These are phyloP conservation scores for Aleiodes testaceus DNA, from an alignment of 2,888 invertebrate species.

Conservation along the genomic window DNA sequence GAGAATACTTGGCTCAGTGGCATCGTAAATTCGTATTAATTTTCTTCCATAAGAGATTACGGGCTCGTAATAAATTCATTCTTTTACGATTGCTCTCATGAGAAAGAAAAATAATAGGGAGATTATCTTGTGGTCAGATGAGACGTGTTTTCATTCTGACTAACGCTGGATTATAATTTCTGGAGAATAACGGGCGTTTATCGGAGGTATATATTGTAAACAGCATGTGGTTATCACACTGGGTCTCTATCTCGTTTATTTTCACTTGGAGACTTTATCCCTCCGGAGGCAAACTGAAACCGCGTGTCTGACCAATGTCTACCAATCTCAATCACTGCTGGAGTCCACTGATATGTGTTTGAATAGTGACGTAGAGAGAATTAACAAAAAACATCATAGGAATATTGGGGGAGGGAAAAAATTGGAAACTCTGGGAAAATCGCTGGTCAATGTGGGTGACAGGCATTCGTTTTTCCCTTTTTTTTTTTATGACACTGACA, in stretches of 20 bases:
- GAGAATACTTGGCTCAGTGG: too few species aligned
- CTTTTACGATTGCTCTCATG: neutral
- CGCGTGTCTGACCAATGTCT: slow-evolving; percentile 3
- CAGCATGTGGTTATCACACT: slow-evolving; percentile 48
- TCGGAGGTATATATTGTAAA: slow-evolving; percentile 48
- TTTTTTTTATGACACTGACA: slow-evolving; percentile 5
- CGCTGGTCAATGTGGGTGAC: slow-evolving; percentile 26
- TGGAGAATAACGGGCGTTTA: slow-evolving; percentile 45
- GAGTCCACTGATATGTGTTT: slow-evolving; percentile 38
- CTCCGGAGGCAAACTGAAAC: neutral
- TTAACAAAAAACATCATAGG: neutral
- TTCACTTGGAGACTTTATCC: slow-evolving; percentile 16
- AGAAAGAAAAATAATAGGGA: neutral
- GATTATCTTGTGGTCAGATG: slow-evolving; percentile 29
- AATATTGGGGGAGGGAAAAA: neutral
- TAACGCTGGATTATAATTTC: slow-evolving; percentile 49
- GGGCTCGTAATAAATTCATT: too few species aligned
- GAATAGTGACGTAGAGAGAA: slow-evolving; percentile 6
- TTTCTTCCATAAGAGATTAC: too few species aligned
- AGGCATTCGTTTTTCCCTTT: slow-evolving; percentile 1
- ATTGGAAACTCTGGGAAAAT: slow-evolving; percentile 6
- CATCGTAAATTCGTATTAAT: too few species aligned
- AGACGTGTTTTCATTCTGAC: slow-evolving; percentile 41
- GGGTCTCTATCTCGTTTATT: slow-evolving; percentile 21
- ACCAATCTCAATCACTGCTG: slow-evolving; percentile 42